Evolutionary conservation across 2,113 vertebrate genomes (phyloP), one percentile per base, ranked within the genome.

Genomic region (Coptodon bakossiorum): DNA sequence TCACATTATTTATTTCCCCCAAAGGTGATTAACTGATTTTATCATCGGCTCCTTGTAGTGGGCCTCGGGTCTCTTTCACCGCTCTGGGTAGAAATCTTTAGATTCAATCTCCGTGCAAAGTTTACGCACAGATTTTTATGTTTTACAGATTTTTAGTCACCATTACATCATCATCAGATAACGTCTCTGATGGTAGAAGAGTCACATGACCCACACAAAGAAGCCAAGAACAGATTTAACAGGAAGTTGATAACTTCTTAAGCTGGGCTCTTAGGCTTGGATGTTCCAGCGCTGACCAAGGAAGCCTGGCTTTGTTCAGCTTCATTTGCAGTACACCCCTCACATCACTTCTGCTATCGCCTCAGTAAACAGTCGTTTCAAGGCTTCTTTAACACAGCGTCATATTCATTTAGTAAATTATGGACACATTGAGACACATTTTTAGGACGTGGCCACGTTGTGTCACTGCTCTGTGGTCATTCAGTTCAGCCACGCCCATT

Each of bases 351-450:
- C 36, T 38, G 36, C 9, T 38, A 4, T 38, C 9, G 36, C 36
- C 36, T 38, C 36, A 38, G 36, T 4, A 38, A 38, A 10, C 9
- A 19, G 29, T 34, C 1, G 16, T 63, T 63, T 63, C 59, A 34
- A 0, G 29, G 59, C 59, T 19, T 19, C 59, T 34, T 4, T 63
- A 63, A 63, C 29, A 34, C 59, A 19, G 9, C 2, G 16, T 10
- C 5, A 61, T 0, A 0, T 36, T 36, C 31, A 0, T 63, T 63
- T 63, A 63, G 31, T 5, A 36, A 7, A n/a, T 5, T 11, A 7
- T 36, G 17, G 17, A 3, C 17, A 63, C 9, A 36, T 1, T 36
- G 17, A 36, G 9, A 36, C 17, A 36, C 9, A 7, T 36, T 66
- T 36, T 66, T 36, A 66, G 61, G 34, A 36, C 34, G 8, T 36